Conservation (phyloP, 2,113 vertebrate species). For the Rhadina sibilatrix region DNA sequence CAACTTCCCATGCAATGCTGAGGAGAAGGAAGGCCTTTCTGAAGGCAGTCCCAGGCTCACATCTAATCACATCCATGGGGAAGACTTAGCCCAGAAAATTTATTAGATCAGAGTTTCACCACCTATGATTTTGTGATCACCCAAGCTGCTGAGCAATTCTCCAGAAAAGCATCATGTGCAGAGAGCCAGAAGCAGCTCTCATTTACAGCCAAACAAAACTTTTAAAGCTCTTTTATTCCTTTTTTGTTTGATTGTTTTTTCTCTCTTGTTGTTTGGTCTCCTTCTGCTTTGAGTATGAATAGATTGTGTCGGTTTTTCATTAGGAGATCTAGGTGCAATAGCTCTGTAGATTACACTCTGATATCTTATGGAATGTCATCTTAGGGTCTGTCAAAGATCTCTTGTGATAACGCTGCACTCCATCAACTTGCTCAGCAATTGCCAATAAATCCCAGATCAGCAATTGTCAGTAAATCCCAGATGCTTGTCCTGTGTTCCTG, state of each 20-base stretch:
- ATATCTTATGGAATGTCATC: background rate
- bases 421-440: background rate
- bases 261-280: background rate
- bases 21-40: background rate
- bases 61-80: background rate
- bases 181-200: background rate
- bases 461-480: background rate
- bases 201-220: background rate
- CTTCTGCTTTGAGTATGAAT: background rate
- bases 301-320: background rate
- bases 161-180: background rate
- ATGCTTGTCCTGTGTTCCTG: background rate
- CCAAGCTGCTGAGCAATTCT: background rate
- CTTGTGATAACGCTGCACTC: background rate
- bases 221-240: background rate
- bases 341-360: background rate
- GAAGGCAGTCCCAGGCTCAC: background rate
- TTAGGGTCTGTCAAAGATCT: background rate
- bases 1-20: accelerated
- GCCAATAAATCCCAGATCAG: background rate
- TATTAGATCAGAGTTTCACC: background rate
- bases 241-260: background rate
- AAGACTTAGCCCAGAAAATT: background rate
- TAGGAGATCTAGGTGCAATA: background rate
- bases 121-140: background rate